These are phyloP conservation scores for Charaxes varanes DNA, from an alignment of 1,140 invertebrate genomes.

Conservation along the genomic window DNA sequence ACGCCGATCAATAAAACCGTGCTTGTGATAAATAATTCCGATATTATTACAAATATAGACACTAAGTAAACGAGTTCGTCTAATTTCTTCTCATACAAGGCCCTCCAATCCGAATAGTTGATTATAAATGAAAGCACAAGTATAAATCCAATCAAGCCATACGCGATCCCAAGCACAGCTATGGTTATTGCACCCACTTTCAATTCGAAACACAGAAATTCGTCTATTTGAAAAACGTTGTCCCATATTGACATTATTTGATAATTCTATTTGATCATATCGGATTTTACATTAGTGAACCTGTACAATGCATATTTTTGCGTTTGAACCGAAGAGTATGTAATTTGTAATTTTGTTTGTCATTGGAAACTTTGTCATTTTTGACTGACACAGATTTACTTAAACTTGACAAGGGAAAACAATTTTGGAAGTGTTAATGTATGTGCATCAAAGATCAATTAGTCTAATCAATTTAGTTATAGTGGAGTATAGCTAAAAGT, in stretches of 20 bases:
- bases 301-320: too few relatives aligned
- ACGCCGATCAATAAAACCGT: slow-evolving; percentile 23
- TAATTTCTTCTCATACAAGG: slow-evolving; percentile 25
- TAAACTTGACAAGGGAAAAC: too few relatives aligned
- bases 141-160: slow-evolving; percentile 23
- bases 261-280: background rate
- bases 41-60: slow-evolving; percentile 22
- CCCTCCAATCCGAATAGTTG: slow-evolving; percentile 25
- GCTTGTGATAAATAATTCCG: slow-evolving; percentile 21
- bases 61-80: slow-evolving; percentile 24
- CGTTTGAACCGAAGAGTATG: too few relatives aligned
- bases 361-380: too few relatives aligned
- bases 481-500: too few relatives aligned
- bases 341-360: too few relatives aligned
- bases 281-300: too few relatives aligned
- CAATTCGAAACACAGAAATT: slow-evolving; percentile 25
- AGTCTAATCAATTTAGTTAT: too few relatives aligned
- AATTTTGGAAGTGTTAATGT: too few relatives aligned
- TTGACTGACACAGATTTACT: too few relatives aligned
- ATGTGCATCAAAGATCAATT: too few relatives aligned
- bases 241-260: slow-evolving; percentile 9
- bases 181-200: slow-evolving; percentile 23
- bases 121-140: slow-evolving; percentile 21
- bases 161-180: slow-evolving; percentile 23
- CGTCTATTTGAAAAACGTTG: slow-evolving; percentile 1